Evolutionary conservation across 2,113 vertebrate species (phyloP).

Genomic region (Clarias batrachus): DNA sequence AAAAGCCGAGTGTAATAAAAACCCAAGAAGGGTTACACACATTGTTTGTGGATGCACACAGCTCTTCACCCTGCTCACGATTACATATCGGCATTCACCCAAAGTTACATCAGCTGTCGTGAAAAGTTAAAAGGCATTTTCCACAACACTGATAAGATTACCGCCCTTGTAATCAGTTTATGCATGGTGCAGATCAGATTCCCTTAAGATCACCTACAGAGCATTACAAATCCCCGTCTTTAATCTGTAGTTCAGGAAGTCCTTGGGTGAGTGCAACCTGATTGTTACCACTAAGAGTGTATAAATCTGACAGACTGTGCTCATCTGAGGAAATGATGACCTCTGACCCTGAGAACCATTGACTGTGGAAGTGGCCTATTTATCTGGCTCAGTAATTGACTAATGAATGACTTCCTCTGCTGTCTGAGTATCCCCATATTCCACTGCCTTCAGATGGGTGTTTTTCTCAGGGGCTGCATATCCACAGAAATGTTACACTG

Average conservation of each 20-base stretch:
- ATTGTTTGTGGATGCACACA: neutral
- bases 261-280: slow-evolving; percentile 25
- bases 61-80: neutral
- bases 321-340: slow-evolving; percentile 67
- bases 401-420: slow-evolving; percentile 78
- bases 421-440: slow-evolving; percentile 63
- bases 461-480: neutral
- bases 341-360: slow-evolving; percentile 67
- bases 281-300: slow-evolving; percentile 62
- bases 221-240: slow-evolving; percentile 18
- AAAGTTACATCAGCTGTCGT: neutral
- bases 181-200: neutral
- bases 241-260: neutral
- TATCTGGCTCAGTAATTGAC: slow-evolving; percentile 74
- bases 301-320: slow-evolving; percentile 66
- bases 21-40: neutral
- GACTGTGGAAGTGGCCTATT: slow-evolving; percentile 74
- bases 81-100: neutral
- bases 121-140: slow-evolving; percentile 30
- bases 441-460: slow-evolving; percentile 55
- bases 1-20: neutral
- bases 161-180: slow-evolving; percentile 21
- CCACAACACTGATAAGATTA: slow-evolving; percentile 28
- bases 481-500: neutral
- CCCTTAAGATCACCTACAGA: neutral